A percentile compares a stretch with the other conserved stretches of the same genome.
Conservation (phyloP, 2,797 vertebrate species). For the Peromyscus eremicus region DNA sequence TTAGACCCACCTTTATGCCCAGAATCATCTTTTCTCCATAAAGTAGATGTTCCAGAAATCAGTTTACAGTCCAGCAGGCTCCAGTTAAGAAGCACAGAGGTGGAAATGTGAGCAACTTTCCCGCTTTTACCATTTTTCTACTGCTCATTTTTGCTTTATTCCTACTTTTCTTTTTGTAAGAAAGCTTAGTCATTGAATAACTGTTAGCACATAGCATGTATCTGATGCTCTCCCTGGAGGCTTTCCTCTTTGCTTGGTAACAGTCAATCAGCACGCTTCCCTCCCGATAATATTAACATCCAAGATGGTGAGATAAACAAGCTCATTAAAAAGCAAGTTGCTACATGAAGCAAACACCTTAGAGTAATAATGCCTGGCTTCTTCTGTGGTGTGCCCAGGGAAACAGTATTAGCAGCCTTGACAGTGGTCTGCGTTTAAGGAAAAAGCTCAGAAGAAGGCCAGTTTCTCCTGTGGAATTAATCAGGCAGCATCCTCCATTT, state of each 20-base stretch:
- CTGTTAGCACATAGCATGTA: slow-evolving; percentile 14
- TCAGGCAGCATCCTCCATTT: not conserved
- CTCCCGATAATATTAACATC: slow-evolving; percentile 61
- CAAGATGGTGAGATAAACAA: slow-evolving; percentile 72
- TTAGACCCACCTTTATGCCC: not conserved
- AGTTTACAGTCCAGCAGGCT: not conserved
- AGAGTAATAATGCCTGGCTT: slow-evolving; percentile 47
- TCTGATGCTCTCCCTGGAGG: slow-evolving; percentile 55
- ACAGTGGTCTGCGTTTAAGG: slow-evolving; percentile 12
- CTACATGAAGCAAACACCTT: slow-evolving; percentile 63
- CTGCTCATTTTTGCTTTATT: slow-evolving; percentile 1
- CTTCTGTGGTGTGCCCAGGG: not conserved
- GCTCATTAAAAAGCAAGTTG: slow-evolving; percentile 74
- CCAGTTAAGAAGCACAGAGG: not conserved
- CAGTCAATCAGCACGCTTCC: slow-evolving; percentile 60
- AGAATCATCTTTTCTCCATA: not conserved
- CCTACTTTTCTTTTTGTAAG: not conserved
- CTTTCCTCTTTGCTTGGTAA: slow-evolving; percentile 14
- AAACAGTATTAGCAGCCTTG: slow-evolving; percentile 24
- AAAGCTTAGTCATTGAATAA: slow-evolving; percentile 40
- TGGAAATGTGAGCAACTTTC: not conserved
- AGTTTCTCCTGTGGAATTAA: slow-evolving; percentile 15
- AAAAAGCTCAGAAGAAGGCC: slow-evolving; percentile 57
- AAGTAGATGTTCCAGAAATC: not conserved
- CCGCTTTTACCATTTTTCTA: not conserved